Evolutionary conservation across 2,797 vertebrate species (phyloP).

Genomic region (Phoeniculus purpureus): DNA sequence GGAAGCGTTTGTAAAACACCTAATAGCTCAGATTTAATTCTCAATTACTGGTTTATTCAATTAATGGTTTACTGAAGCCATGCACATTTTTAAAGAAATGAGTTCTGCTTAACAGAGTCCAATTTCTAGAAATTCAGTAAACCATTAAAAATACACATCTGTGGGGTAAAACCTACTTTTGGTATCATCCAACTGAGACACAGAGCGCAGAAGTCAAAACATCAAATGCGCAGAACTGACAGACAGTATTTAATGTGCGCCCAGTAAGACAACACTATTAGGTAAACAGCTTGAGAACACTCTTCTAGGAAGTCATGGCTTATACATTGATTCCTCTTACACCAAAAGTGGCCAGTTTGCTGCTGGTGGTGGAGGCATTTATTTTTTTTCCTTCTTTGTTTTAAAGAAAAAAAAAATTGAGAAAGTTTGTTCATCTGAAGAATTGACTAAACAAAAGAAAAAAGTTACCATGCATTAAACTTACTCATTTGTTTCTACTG

Average conservation of each 20-base stretch:
- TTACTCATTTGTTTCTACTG: background rate
- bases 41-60: background rate
- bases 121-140: background rate
- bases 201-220: background rate
- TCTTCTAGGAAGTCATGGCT: background rate
- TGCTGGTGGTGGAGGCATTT: fast-evolving
- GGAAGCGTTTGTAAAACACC: background rate
- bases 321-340: background rate
- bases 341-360: background rate
- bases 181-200: background rate
- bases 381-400: background rate
- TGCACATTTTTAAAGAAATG: background rate
- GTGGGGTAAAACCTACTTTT: background rate
- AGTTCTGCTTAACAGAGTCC: no score
- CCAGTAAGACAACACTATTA: background rate
- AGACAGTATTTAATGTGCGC: background rate
- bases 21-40: background rate
- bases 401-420: background rate
- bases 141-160: background rate
- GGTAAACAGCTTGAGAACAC: background rate
- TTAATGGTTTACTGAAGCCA: no score
- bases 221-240: background rate
- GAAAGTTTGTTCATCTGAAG: background rate
- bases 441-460: background rate
- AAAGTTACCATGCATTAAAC: background rate